These are phyloP conservation scores for Cromileptes altivelis DNA, from an alignment of 2,113 vertebrate genomes.

Conservation along the genomic window DNA sequence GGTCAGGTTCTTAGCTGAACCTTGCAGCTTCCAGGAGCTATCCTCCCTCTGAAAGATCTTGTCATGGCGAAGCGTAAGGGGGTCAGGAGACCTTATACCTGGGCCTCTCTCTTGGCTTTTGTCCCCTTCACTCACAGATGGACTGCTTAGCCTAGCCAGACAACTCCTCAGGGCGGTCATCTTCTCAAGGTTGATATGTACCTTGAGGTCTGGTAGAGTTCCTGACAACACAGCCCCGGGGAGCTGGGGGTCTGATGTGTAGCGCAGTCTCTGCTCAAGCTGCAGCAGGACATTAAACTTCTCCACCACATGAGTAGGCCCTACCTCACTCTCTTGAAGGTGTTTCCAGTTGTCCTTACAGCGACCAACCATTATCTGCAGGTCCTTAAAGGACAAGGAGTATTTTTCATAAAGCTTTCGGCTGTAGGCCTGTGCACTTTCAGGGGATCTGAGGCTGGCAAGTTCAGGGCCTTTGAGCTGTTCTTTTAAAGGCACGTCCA, in stretches of 20 bases:
- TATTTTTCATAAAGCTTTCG: conserved; percentile 96
- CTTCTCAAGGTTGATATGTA: conserved; percentile 98
- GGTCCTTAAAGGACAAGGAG: conserved; percentile 93
- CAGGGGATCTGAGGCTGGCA: conserved; percentile 69
- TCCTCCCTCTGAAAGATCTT: conserved; percentile 90
- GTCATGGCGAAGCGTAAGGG: conserved; percentile 86
- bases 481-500: conserved; percentile 71
- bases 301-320: conserved; percentile 97
- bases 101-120: conserved; percentile 39
- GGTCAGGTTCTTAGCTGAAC: conserved; percentile 92
- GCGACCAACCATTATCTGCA: conserved; percentile 98
- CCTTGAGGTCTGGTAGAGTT: conserved; percentile 94
- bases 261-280: conserved; percentile 93
- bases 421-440: conserved; percentile 85
- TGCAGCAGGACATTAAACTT: conserved; percentile 97
- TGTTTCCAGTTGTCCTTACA: conserved; percentile 99
- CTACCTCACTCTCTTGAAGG: conserved; percentile 93
- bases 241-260: conserved; percentile 96
- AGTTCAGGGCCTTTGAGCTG: conserved; percentile 71
- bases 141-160: conserved; percentile 85
- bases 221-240: conserved; percentile 95
- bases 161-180: conserved; percentile 93
- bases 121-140: conserved; percentile 76
- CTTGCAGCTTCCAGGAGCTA: conserved; percentile 90
- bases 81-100: conserved; percentile 77